phyloP scores from a whole-genome alignment of 2,797 vertebrate species.

The Pygocentrus nattereri region DNA sequence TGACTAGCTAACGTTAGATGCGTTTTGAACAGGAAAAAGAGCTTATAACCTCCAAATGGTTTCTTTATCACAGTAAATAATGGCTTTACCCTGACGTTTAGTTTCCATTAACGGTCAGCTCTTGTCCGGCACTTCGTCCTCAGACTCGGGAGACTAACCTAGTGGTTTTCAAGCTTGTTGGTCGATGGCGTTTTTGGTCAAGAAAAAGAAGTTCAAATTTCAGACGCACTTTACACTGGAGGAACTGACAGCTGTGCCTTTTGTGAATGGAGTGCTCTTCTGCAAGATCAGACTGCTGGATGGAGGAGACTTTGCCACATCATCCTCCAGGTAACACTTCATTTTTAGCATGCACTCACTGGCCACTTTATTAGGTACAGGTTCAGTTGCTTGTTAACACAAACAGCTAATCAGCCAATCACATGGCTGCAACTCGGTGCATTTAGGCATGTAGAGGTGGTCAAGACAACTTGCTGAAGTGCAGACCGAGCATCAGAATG shows the following conservation, averaged over 20 bases:
- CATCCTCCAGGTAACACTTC: constrained; percentile 87
- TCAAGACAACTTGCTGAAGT: too few species aligned
- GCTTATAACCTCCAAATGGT: too few species aligned
- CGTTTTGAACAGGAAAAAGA: too few species aligned
- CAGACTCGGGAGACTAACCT: background rate
- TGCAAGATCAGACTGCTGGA: constrained; percentile 95
- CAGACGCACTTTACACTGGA: constrained; percentile 90
- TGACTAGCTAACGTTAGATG: too few species aligned
- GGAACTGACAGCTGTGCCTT: constrained; percentile 93
- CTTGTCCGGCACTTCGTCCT: background rate
- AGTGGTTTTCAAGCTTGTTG: background rate
- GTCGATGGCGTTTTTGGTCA: constrained; percentile 90
- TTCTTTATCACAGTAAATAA: background rate
- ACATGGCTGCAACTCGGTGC: too few species aligned
- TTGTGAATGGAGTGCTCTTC: constrained; percentile 96
- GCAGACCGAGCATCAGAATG: too few species aligned
- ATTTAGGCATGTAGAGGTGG: too few species aligned
- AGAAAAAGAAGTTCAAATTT: constrained; percentile 99
- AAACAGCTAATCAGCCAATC: too few species aligned
- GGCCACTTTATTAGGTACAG: too few species aligned
- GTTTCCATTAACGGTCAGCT: background rate
- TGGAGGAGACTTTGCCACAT: constrained; percentile 89
- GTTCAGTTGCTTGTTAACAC: too few species aligned
- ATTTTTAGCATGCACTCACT: too few species aligned
- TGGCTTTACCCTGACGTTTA: background rate